A percentile compares a stretch with the other conserved stretches of the same genome.
phyloP scores from a whole-genome alignment of 2,888 invertebrate species.

The Drosophila anomalipes region DNA sequence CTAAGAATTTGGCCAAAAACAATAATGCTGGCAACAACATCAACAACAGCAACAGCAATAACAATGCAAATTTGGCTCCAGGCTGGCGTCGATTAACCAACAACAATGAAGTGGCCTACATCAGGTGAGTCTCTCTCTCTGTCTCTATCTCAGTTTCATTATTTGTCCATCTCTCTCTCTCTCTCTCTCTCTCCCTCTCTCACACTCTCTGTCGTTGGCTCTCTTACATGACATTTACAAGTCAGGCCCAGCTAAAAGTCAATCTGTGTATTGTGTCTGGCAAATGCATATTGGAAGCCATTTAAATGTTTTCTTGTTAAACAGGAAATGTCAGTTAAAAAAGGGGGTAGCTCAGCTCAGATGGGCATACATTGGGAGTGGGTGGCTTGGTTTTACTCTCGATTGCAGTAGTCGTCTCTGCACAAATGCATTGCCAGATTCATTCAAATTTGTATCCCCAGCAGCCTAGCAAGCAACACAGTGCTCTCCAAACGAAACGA shows the following conservation, averaged over 20 bases:
- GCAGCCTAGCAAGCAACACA: constrained; percentile 2
- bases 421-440: constrained; percentile 42
- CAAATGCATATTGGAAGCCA: constrained; percentile 68
- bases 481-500: not conserved
- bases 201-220: constrained; percentile 47
- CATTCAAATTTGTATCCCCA: constrained; percentile 16
- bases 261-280: constrained; percentile 74
- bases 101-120: constrained; percentile 91
- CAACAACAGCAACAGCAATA: constrained; percentile 36
- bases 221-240: constrained; percentile 68
- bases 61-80: constrained; percentile 88
- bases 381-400: constrained; percentile 20
- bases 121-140: constrained; percentile 88
- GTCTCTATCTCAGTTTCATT: constrained; percentile 3
- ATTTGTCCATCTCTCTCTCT: constrained; percentile 45
- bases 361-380: constrained; percentile 12
- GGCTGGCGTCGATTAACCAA: constrained; percentile 92
- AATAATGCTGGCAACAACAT: constrained; percentile 47
- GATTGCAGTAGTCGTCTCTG: constrained; percentile 16
- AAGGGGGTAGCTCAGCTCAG: constrained; percentile 11
- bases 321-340: constrained; percentile 67
- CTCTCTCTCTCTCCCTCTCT: constrained; percentile 35
- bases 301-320: constrained; percentile 65
- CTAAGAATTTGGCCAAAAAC: constrained; percentile 67
- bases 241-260: constrained; percentile 66